phyloP scores from a whole-genome alignment of 1,140 invertebrate genomes.

The Luehdorfia chinensis region DNA sequence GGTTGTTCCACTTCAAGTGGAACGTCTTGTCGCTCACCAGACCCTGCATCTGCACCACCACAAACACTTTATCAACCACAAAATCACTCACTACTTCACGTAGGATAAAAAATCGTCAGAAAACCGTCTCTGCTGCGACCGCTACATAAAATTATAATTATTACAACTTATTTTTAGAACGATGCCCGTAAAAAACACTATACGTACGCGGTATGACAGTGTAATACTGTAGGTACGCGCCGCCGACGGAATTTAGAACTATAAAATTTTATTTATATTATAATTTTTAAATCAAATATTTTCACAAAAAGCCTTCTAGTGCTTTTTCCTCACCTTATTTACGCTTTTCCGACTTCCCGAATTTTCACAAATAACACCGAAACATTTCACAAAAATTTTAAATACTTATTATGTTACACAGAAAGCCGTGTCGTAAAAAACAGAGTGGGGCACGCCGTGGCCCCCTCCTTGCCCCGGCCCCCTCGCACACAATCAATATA shows the following conservation, averaged over 20 bases:
- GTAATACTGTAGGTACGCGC: slow-evolving; percentile 74
- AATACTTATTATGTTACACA: slow-evolving; percentile 77
- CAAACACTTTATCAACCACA: slow-evolving; percentile 57
- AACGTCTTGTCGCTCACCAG: slow-evolving; percentile 81
- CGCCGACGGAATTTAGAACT: slow-evolving; percentile 73
- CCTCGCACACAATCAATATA: slow-evolving; percentile 70
- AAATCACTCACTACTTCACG: slow-evolving; percentile 60
- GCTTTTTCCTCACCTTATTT: slow-evolving; percentile 65
- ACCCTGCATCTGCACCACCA: slow-evolving; percentile 75
- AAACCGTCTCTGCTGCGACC: slow-evolving; percentile 71
- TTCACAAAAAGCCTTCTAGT: slow-evolving; percentile 51
- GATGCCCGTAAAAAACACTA: slow-evolving; percentile 77
- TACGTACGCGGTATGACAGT: slow-evolving; percentile 77
- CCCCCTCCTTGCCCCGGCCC: slow-evolving; percentile 64
- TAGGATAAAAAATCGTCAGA: slow-evolving; percentile 64
- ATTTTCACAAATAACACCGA: slow-evolving; percentile 74
- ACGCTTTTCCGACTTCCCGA: slow-evolving; percentile 65
- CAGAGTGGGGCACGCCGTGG: slow-evolving; percentile 75
- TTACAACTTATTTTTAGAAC: slow-evolving; percentile 77
- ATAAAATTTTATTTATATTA: slow-evolving; percentile 73
- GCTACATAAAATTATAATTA: slow-evolving; percentile 77
- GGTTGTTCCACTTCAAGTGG: slow-evolving; percentile 86
- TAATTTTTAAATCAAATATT: slow-evolving; percentile 57
- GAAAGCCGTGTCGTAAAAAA: slow-evolving; percentile 77
- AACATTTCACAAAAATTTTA: slow-evolving; percentile 76